Base-by-base conservation (phyloP, 2,113 vertebrate genomes). In the Phyllopteryx taeniolatus region DNA sequence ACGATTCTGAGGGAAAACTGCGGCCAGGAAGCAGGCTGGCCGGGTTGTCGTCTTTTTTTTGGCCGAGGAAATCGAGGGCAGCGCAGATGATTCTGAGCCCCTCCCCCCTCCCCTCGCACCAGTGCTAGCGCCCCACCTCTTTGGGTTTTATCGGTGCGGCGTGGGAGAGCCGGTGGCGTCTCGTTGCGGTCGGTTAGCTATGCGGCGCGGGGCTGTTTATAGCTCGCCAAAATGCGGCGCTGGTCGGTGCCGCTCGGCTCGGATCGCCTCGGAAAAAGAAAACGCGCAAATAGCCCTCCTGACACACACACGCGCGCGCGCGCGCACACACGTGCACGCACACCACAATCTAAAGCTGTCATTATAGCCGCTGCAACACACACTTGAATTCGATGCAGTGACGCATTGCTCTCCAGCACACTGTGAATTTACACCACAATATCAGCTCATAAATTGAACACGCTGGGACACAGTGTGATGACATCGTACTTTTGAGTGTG, bases 331-430 rank as follows among this genome's bases (percentile, higher is more conserved):
- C 67, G 67, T 43, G 65, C 14, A 17, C 49, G 65, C 14, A 17
- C 65, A 75, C 83, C 86, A 59, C 81, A 86, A 78, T 76, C 75
- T 75, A 83, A 90, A 80, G 79, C 80, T 78, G 78, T 87, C 72
- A 91, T 90, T 91, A 90, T 70, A 69, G 65, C 59, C 78, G 70
- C 67, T 60, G 73, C 72, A 62, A 78, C 68, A 70, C 67, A 72
- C 75, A 8, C 60, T 81, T 80, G 80, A 87, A 91, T 90, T 90
- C 80, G 71, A 75, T 51, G 76, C 63, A 81, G 68, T 89, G 89
- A 86, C 84, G 81, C 81, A 86, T 73, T 5, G 19, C 73, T 76
- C 47, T 77, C 68, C 43, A n/a, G 72, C 82, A 78, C 77, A 68
- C 80, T 47, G 7, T 47, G 7, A 83, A 72, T 81, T 85, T 46